Evolutionary conservation across 2,113 vertebrate species (phyloP).

Genomic region (Morone saxatilis): DNA sequence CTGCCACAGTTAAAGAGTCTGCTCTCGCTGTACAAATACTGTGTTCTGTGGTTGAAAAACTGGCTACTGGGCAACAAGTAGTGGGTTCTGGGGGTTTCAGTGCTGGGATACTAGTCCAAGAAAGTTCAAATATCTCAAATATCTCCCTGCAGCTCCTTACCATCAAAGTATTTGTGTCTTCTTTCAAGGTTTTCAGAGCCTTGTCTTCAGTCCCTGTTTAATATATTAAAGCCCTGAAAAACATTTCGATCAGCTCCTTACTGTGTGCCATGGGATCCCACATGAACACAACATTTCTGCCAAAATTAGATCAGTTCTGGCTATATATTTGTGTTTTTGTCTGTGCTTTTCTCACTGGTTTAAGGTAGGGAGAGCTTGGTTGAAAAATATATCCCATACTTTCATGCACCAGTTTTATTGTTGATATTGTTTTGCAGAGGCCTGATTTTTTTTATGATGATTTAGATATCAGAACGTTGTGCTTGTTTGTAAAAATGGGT

Average conservation of each 20-base stretch:
- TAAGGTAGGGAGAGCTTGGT: background rate
- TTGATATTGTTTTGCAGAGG: background rate
- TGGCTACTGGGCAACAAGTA: background rate
- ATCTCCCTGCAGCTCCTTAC: background rate
- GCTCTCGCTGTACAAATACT: background rate
- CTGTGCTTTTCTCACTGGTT: background rate
- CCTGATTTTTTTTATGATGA: background rate
- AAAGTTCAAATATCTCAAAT: background rate
- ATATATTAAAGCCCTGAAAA: background rate
- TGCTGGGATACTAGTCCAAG: background rate
- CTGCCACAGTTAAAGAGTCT: background rate
- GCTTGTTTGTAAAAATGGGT: background rate
- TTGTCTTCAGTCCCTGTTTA: background rate
- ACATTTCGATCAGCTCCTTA: background rate
- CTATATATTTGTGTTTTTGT: background rate
- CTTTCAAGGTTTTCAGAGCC: background rate
- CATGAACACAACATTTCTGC: background rate
- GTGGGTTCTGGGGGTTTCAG: background rate
- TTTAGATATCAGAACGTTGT: background rate
- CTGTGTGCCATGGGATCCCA: background rate
- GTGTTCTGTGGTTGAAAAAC: background rate
- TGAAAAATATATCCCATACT: background rate
- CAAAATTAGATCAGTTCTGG: background rate
- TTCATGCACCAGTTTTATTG: background rate
- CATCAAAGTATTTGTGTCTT: background rate